phyloP scores from a whole-genome alignment of 2,797 vertebrate species.

The Rhinoraja longicauda region DNA sequence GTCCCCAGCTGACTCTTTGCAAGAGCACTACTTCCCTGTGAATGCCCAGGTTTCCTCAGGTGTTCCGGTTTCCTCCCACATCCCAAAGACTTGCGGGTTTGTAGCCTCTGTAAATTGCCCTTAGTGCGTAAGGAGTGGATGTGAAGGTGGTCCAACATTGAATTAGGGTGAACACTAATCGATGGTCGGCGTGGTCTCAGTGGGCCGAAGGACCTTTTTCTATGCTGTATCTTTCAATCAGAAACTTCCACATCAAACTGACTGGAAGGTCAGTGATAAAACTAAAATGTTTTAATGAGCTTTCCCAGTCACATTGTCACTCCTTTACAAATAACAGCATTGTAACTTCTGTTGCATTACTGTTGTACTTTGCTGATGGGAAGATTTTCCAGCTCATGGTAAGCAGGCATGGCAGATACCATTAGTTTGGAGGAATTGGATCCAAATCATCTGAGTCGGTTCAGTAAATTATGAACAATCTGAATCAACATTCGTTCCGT shows the following conservation, averaged over 20 bases:
- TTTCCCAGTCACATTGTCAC: not conserved
- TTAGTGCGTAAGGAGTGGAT: too few species aligned
- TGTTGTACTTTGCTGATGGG: not conserved
- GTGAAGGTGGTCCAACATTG: too few species aligned
- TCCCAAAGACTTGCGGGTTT: too few species aligned
- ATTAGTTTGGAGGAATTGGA: not conserved
- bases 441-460: slow-evolving; percentile 5
- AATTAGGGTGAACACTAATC: too few species aligned
- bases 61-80: too few species aligned
- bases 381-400: not conserved
- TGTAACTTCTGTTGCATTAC: not conserved
- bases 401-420: not conserved
- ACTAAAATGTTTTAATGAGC: not conserved
- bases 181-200: too few species aligned
- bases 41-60: too few species aligned
- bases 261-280: not conserved
- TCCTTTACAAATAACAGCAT: not conserved
- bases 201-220: too few species aligned
- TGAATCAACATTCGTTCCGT: slow-evolving; percentile 18
- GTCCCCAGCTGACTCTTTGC: not conserved
- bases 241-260: not conserved
- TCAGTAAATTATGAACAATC: slow-evolving; percentile 10
- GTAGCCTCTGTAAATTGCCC: too few species aligned
- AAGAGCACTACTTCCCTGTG: not conserved
- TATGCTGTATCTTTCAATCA: too few species aligned